Evolutionary conservation across 2,888 invertebrate species (phyloP).

Genomic region (Conomelus anceps): DNA sequence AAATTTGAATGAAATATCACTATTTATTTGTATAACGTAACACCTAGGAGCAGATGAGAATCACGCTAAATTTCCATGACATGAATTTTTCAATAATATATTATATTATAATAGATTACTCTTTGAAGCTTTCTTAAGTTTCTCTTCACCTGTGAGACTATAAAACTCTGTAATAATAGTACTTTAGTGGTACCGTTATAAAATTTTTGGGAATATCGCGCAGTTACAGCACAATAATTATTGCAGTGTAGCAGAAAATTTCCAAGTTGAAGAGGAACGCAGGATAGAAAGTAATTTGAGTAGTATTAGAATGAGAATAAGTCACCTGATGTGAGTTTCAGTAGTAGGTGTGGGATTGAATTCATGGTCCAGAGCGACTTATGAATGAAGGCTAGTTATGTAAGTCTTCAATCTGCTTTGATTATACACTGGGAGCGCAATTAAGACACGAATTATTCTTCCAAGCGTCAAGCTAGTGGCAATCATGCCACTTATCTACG

Average conservation of each 20-base stretch:
- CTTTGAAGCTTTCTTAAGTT: no score
- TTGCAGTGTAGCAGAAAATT: not conserved
- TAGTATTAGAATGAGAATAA: not conserved
- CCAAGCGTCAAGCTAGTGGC: not conserved
- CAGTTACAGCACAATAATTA: no score
- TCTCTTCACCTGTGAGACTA: no score
- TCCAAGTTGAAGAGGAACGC: not conserved
- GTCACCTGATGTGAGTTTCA: not conserved
- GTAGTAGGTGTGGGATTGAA: not conserved
- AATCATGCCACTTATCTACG: not conserved
- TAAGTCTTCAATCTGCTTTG: not conserved
- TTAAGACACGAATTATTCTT: not conserved
- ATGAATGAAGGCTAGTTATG: not conserved
- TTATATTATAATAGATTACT: no score
- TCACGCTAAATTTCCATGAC: no score
- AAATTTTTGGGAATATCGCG: no score
- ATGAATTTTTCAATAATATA: no score
- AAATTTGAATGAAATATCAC: no score
- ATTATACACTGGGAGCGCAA: not conserved
- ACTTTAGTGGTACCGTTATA: no score
- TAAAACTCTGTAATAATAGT: no score
- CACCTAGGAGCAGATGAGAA: no score
- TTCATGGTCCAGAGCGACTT: not conserved
- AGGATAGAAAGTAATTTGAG: not conserved
- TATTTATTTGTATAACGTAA: no score